Percentiles rank a stretch among this genome's conserved stretches.
Evolutionary conservation across 2,797 vertebrate species (phyloP).

Genomic region (Loris lydekkerianus): DNA sequence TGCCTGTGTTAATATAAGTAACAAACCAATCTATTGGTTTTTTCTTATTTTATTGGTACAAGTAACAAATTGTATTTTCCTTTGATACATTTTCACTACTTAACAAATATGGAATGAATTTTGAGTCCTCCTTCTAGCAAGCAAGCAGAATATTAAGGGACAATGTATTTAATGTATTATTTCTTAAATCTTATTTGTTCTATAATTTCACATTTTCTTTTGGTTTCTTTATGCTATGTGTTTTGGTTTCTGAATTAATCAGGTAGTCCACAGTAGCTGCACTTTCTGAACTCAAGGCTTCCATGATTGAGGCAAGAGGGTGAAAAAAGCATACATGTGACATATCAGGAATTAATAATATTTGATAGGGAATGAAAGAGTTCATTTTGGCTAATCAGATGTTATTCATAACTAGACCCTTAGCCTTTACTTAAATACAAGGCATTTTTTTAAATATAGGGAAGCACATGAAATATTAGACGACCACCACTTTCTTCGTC

Average conservation of each 20-base stretch:
- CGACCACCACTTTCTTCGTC: neutral
- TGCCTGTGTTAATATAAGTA: neutral
- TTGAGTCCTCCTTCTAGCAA: neutral
- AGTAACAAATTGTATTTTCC: neutral
- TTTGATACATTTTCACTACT: neutral
- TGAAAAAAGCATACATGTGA: neutral
- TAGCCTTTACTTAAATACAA: neutral
- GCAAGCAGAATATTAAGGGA: neutral
- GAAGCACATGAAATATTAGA: neutral
- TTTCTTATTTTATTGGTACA: neutral
- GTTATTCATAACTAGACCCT: neutral
- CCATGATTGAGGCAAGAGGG: neutral
- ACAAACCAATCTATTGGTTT: neutral
- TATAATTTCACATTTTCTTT: neutral
- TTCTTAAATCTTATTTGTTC: conserved; percentile 10
- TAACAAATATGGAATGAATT: neutral
- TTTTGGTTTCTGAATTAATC: neutral
- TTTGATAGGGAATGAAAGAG: neutral
- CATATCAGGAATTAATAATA: neutral
- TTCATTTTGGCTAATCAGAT: neutral
- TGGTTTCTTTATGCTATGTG: neutral
- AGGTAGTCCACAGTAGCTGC: neutral
- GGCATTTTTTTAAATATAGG: neutral
- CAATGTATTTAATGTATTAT: neutral
- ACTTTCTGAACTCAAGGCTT: neutral